Evolutionary conservation across 2,113 vertebrate genomes (phyloP).

Genomic region (Oplegnathus fasciatus): DNA sequence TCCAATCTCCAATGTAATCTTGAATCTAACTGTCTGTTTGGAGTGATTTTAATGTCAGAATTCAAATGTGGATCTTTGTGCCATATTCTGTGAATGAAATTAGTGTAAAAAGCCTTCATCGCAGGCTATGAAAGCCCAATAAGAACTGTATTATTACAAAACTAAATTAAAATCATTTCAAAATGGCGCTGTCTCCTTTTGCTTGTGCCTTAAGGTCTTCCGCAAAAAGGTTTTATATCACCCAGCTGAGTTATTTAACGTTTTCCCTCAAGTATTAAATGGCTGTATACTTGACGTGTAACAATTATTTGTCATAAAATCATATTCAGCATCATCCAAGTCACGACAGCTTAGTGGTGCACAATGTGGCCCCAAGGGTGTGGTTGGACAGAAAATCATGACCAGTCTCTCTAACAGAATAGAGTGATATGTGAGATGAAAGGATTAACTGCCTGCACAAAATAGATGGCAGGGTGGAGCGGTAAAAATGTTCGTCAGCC

Average conservation of each 20-base stretch:
- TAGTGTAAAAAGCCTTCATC: background rate
- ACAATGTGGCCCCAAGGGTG: slow-evolving; percentile 46
- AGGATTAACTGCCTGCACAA: slow-evolving; percentile 52
- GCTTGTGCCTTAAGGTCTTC: background rate
- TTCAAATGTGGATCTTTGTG: background rate
- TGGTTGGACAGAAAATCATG: slow-evolving; percentile 12
- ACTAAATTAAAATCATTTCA: background rate
- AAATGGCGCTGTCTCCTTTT: background rate
- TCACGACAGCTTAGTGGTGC: slow-evolving; percentile 2
- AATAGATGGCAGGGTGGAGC: slow-evolving; percentile 58
- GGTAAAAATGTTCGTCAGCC: background rate
- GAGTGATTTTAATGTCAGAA: background rate
- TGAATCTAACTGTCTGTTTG: background rate
- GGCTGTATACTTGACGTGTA: background rate
- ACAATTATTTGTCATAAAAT: slow-evolving; percentile 45
- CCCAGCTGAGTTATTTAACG: background rate
- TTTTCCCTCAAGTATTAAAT: slow-evolving; percentile 30
- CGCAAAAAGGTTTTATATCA: background rate
- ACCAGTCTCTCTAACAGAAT: slow-evolving; percentile 19
- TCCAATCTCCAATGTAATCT: background rate
- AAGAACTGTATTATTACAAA: background rate
- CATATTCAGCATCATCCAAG: slow-evolving; percentile 37
- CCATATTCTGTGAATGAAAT: background rate
- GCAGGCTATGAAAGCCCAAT: background rate
- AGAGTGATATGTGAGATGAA: slow-evolving; percentile 62